Evolutionary conservation across 2,113 vertebrate species (phyloP), one percentile per base, ranked within the genome.

Genomic region (Mormyrus lacerda): DNA sequence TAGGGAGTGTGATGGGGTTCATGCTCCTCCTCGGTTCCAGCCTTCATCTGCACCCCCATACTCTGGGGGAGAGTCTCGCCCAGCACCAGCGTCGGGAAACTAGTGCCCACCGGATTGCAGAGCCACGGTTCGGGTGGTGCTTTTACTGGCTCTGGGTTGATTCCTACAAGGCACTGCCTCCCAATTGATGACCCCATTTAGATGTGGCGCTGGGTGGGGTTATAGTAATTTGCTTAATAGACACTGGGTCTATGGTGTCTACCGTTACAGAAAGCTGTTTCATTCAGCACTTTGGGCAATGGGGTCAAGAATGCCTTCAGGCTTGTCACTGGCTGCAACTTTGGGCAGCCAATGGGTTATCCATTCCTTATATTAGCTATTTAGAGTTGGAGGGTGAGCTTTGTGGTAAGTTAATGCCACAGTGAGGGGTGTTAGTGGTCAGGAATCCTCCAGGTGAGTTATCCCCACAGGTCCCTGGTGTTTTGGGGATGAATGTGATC

Each of bases 171-270:
- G 24, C 0, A 6, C 13, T 13, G 24, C 7, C 5, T 27, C 45
- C 0, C 3, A 13, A 1, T 39, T 89, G 9, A 61, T 91, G 6
- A 44, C 65, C 0, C 2, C 47, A 90, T 2, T 0, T 91, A 0
- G 10, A 48, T 85, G 69, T 90, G 0, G 9, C 5, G 1, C 21
- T 92, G 7, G 83, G 85, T 4, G 89, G 83, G 0, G 27, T 87
- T 0, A 48, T 11, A 90, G 90, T 17, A 48, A 7, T n/a, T 65
- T 65, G 58, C 1, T 65, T 83, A 11, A 4, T 92, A 0, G 89
- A 92, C 2, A 90, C 61, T 2, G 91, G 93, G 0, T 92, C 91
- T 0, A 91, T 93, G 90, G 93, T 93, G 24, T 90, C 91, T 0
- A 92, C 90, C 0, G 4, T 93, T 2, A 65, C 24, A 0, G 24